A percentile compares a stretch with the other conserved stretches of the same genome.
phyloP scores from a whole-genome alignment of 2,797 vertebrate genomes.

The Merluccius polli region DNA sequence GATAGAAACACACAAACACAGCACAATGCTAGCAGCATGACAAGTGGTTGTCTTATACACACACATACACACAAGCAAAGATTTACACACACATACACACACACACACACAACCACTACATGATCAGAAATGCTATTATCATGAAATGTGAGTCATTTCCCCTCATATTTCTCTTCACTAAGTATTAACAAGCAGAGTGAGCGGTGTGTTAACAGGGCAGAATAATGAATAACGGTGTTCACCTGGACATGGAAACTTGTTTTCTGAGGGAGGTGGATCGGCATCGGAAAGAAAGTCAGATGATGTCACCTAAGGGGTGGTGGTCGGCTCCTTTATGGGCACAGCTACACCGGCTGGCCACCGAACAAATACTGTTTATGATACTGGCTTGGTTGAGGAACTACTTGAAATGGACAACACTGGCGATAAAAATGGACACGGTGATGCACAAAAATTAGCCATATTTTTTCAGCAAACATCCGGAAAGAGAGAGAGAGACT shows the following conservation, averaged over 20 bases:
- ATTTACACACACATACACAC: slow-evolving; percentile 10
- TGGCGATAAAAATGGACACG: background rate
- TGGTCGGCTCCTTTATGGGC: background rate
- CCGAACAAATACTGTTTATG: background rate
- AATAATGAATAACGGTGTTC: too few relatives aligned
- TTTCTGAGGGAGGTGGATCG: background rate
- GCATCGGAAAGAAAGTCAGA: background rate
- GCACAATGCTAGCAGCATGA: too few relatives aligned
- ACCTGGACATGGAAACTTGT: background rate
- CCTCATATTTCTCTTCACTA: background rate
- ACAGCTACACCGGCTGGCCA: background rate
- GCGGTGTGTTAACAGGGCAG: too few relatives aligned
- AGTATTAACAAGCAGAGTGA: background rate
- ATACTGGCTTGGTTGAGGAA: background rate
- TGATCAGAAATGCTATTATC: background rate
- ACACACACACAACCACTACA: background rate
- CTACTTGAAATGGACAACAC: background rate
- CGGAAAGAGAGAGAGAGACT: slow-evolving; percentile 18
- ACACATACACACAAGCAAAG: slow-evolving; percentile 15
- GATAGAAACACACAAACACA: too few relatives aligned
- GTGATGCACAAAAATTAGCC: background rate
- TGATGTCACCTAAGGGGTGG: background rate
- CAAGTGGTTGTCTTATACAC: slow-evolving; percentile 3
- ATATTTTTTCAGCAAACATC: background rate
- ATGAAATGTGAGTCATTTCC: background rate